Percentiles rank a stretch among this genome's conserved stretches.
These are phyloP conservation scores for Rhyacophila brunnea DNA, from an alignment of 1,140 invertebrate genomes.

Conservation along the genomic window DNA sequence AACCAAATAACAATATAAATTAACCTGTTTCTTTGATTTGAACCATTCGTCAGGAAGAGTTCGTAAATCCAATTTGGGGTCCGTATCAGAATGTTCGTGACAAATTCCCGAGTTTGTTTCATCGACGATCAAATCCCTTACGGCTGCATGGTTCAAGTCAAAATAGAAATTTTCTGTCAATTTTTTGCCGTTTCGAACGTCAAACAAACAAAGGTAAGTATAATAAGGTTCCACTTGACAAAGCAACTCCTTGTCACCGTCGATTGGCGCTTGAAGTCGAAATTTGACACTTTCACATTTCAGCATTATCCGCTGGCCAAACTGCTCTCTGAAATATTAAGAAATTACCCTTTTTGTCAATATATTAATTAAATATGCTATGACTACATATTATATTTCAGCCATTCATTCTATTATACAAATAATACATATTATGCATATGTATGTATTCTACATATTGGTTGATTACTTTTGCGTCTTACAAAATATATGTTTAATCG, in stretches of 20 bases:
- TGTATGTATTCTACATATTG: no score
- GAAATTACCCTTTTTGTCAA: not conserved
- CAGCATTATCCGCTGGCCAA: slow-evolving; percentile 80
- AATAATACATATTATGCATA: no score
- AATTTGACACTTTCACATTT: slow-evolving; percentile 81
- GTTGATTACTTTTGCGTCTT: no score
- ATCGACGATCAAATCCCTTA: slow-evolving; percentile 52
- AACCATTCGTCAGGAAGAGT: slow-evolving; percentile 52
- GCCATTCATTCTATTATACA: no score
- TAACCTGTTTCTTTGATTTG: slow-evolving; percentile 50
- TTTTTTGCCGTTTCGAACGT: slow-evolving; percentile 81
- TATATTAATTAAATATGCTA: not conserved
- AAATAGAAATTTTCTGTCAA: slow-evolving; percentile 93
- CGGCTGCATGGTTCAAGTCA: slow-evolving; percentile 75
- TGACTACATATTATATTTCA: no score
- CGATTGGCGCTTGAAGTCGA: slow-evolving; percentile 77
- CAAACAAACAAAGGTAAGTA: slow-evolving; percentile 81
- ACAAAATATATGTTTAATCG: no score
- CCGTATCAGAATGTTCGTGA: slow-evolving; percentile 51
- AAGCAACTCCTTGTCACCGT: slow-evolving; percentile 70
- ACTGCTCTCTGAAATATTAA: slow-evolving; percentile 74
- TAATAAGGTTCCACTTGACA: slow-evolving; percentile 93
- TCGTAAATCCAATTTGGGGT: slow-evolving; percentile 52
- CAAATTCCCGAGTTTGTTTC: slow-evolving; percentile 47
- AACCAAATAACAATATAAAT: no score